Conservation (phyloP, 2,888 invertebrate species). For the Pristionchus japonicus region DNA sequence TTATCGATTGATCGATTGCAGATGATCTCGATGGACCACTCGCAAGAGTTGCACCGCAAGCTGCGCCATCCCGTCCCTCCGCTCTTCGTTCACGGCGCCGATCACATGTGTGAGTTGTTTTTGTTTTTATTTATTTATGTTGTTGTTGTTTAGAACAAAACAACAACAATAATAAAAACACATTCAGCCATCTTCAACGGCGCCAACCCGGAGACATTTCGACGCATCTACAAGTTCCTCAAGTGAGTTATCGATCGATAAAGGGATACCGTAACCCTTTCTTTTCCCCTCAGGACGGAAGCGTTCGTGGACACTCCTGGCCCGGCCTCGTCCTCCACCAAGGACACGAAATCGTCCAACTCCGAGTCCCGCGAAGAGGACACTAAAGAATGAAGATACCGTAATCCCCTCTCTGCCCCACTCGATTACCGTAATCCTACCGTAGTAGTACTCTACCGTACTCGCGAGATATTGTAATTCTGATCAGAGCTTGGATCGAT, state of each 20-base stretch:
- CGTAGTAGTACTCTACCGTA: no score
- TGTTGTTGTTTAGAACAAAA: not conserved
- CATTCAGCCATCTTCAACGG: slow-evolving; percentile 41
- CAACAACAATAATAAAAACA: not conserved
- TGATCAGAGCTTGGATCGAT: slow-evolving; percentile 4
- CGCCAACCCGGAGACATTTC: not conserved
- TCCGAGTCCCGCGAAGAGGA: not conserved
- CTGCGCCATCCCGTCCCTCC: slow-evolving; percentile 56
- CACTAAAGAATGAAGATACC: not conserved
- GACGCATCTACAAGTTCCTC: slow-evolving; percentile 23
- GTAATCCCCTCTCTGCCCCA: not conserved
- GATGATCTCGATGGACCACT: slow-evolving; percentile 54
- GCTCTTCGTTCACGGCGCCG: slow-evolving; percentile 59
- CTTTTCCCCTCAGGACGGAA: not conserved
- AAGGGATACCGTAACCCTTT: not conserved
- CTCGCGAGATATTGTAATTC: not conserved
- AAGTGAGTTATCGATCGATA: not conserved
- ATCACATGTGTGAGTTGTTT: slow-evolving; percentile 55
- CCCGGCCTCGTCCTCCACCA: not conserved
- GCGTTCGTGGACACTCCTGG: not conserved
- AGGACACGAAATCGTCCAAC: not conserved
- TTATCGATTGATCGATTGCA: slow-evolving; percentile 28
- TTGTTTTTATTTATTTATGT: no score
- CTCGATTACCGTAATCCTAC: not conserved
- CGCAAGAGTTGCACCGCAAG: slow-evolving; percentile 47